Evolutionary conservation across 2,113 vertebrate genomes (phyloP).

Genomic region (Muntiacus reevesi): DNA sequence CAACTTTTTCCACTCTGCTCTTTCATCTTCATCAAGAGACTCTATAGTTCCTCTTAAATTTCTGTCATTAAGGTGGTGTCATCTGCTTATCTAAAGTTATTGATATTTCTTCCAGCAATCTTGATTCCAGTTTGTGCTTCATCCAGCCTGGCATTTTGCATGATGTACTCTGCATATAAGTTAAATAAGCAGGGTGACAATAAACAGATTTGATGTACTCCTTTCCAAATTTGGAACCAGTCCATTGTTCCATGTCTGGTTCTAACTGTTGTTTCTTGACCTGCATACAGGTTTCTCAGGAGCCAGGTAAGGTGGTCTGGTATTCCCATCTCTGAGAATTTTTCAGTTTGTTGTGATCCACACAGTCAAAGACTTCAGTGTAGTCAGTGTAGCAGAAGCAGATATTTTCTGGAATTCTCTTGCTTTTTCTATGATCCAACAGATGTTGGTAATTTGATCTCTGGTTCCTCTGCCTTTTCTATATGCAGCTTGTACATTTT

Average conservation of each 20-base stretch:
- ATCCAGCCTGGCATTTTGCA: background rate
- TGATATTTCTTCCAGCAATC: background rate
- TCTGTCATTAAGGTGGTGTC: background rate
- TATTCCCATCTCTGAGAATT: background rate
- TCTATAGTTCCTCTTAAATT: background rate
- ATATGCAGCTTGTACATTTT: background rate
- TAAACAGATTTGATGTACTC: background rate
- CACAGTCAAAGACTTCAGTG: background rate
- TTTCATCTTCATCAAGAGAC: background rate
- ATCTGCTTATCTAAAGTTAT: background rate
- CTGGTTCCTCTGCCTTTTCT: background rate
- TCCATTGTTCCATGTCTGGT: background rate
- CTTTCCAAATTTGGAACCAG: background rate
- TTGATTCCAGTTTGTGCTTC: background rate
- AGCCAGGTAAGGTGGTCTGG: background rate
- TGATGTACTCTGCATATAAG: background rate
- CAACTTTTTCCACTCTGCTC: background rate
- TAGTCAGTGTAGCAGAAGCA: background rate
- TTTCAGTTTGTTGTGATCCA: background rate
- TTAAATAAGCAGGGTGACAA: background rate
- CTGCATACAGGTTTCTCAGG: background rate
- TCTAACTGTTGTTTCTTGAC: background rate
- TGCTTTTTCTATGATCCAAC: background rate
- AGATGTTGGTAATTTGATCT: background rate
- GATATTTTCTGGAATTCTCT: background rate